phyloP scores from a whole-genome alignment of 2,888 invertebrate species.

The Nomada fucata region DNA sequence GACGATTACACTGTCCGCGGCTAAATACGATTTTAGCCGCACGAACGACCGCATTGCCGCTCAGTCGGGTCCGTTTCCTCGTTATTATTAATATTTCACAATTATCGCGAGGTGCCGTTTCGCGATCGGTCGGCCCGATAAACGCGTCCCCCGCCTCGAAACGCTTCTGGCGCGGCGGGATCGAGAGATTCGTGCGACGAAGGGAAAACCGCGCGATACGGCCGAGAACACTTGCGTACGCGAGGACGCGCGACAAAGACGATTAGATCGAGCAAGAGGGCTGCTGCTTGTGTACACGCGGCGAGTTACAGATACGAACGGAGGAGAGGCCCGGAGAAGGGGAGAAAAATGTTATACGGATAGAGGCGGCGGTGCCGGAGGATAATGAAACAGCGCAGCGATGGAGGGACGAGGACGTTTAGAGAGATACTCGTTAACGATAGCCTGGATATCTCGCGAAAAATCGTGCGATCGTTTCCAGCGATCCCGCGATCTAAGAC shows the following conservation, averaged over 20 bases:
- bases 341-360: not conserved
- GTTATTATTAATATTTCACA: slow-evolving; percentile 80
- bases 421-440: slow-evolving; percentile 70
- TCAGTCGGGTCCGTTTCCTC: slow-evolving; percentile 71
- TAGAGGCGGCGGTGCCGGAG: not conserved
- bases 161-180: slow-evolving; percentile 57
- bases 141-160: slow-evolving; percentile 59
- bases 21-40: slow-evolving; percentile 61
- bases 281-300: not conserved
- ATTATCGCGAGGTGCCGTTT: slow-evolving; percentile 74
- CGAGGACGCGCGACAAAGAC: not conserved
- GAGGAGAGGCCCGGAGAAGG: not conserved
- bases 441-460: slow-evolving; percentile 62
- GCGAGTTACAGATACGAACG: slow-evolving; percentile 41
- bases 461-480: slow-evolving; percentile 65
- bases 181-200: slow-evolving; percentile 45
- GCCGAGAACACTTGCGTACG: too few relatives aligned
- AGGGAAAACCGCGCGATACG: not conserved
- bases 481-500: slow-evolving; percentile 59
- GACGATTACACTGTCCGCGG: not conserved
- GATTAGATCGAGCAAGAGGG: not conserved
- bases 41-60: slow-evolving; percentile 65
- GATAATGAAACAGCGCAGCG: slow-evolving; percentile 33
- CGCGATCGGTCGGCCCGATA: slow-evolving; percentile 71
- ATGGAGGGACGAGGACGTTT: slow-evolving; percentile 48